Conservation (phyloP, 2,888 invertebrate species). For the Lamellibrachia satsuma region DNA sequence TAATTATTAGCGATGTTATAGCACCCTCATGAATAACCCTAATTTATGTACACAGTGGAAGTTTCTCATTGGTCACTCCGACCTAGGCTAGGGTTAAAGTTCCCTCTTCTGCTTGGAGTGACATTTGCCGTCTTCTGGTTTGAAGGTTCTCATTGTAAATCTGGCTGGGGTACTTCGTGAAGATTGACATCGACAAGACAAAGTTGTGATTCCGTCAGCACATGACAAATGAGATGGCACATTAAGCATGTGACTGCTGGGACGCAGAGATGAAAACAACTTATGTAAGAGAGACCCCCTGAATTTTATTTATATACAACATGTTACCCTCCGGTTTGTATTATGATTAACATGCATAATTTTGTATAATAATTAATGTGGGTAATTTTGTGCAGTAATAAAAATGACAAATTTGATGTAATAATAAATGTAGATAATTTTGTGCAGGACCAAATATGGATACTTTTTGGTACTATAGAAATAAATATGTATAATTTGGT, state of each 20-base stretch:
- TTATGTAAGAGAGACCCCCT: conserved; percentile 73
- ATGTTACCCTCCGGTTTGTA: neutral
- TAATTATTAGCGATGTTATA: neutral
- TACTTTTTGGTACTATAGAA: no score
- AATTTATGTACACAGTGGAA: neutral
- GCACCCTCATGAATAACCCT: neutral
- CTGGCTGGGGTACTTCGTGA: conserved; percentile 96
- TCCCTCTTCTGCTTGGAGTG: neutral
- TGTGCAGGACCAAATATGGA: no score
- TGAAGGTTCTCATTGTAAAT: conserved; percentile 81
- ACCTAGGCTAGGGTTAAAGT: neutral
- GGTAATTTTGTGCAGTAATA: no score
- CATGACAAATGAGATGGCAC: conserved; percentile 99
- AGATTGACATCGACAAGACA: conserved; percentile 85
- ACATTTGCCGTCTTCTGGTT: neutral
- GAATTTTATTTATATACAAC: neutral
- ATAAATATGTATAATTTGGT: no score
- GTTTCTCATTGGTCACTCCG: neutral
- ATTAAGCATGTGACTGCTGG: conserved; percentile 99
- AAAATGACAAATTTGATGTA: no score
- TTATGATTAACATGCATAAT: no score
- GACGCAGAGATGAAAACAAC: conserved; percentile 98
- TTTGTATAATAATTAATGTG: no score
- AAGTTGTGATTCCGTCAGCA: conserved; percentile 96
- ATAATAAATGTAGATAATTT: no score